These are phyloP conservation scores for Agrenia bidenticulata DNA, from an alignment of 2,888 invertebrate species.

Conservation along the genomic window DNA sequence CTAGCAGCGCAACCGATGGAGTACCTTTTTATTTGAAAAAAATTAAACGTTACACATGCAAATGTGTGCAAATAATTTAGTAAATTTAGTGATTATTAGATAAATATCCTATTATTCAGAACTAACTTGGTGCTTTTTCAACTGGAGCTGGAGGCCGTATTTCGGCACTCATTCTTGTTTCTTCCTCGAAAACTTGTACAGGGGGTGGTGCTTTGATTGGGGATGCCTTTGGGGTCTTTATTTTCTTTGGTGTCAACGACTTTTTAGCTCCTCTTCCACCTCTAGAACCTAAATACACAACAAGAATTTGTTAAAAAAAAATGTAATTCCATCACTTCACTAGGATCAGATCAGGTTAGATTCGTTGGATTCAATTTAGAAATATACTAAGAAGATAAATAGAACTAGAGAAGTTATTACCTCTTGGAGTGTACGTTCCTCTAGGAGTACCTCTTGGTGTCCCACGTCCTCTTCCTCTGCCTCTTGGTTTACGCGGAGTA, in stretches of 20 bases:
- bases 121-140: not conserved
- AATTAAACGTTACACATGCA: too few relatives aligned
- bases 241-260: conserved; percentile 30
- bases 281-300: too few relatives aligned
- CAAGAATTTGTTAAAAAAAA: too few relatives aligned
- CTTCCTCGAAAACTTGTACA: conserved; percentile 60
- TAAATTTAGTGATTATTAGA: too few relatives aligned
- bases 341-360: too few relatives aligned
- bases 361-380: too few relatives aligned
- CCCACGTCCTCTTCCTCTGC: conserved; percentile 35
- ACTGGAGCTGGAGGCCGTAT: not conserved
- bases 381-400: too few relatives aligned
- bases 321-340: too few relatives aligned
- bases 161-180: conserved; percentile 62
- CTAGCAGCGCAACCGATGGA: conserved; percentile 14
- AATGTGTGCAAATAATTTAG: too few relatives aligned
- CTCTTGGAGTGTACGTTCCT: conserved; percentile 15
- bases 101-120: too few relatives aligned
- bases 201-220: conserved; percentile 41
- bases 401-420: too few relatives aligned
- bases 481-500: conserved; percentile 13
- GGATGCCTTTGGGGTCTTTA: conserved; percentile 23
- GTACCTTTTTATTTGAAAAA: not conserved
- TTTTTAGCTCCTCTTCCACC: conserved; percentile 25
- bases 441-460: conserved; percentile 12